Base-by-base conservation (phyloP, 2,888 invertebrate genomes). In the Acanthosepion lycidas region DNA sequence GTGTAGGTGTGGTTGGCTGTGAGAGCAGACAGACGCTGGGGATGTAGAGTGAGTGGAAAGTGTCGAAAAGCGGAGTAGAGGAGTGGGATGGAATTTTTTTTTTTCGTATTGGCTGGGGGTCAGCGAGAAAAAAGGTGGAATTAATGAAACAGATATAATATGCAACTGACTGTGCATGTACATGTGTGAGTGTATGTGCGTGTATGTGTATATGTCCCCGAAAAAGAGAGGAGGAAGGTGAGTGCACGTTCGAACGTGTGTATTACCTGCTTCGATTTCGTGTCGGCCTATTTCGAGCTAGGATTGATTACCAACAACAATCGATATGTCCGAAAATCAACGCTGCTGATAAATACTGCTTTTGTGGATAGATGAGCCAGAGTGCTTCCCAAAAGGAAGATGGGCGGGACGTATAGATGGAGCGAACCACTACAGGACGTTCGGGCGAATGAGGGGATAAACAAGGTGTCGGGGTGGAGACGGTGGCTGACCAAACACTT, bases 401-500 rank as follows among this genome's bases (percentile, higher is more conserved):
- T 12, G 9, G 15, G n/a, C 8, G 15, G 78, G 78, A 18, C 59
- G 26, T 20, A 59, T 20, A 59, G 59, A 59, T 59, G 59, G 59
- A 23, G 59, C 20, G 23, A 59, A 59, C 59, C 23, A 59, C 23
- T 59, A 23, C 59, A 59, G 59, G 59, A 59, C 59, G 59, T 23
- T 23, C 6, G 59, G 23, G 23, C 3, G 59, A 23, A 20, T 23
- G n/a, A 78, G 78, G 78, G n/a, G n/a, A 12, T n/a, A 23, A 78
- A 15, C 12, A 78, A 78, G 78, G 15, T 78, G 78, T 33, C 12
- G 78, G 9, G 4, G 15, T 5, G n/a, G n/a, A 12, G n/a, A n/a
- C n/a, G n/a, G 78, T 78, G 78, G n/a, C 78, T 78, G 78, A 78
- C n/a, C 78, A 78, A 78, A 78, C 78, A 78, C 78, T 78, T 78